These are phyloP conservation scores for Astyanax mexicanus DNA, from an alignment of 2,797 vertebrate species.

Conservation along the genomic window DNA sequence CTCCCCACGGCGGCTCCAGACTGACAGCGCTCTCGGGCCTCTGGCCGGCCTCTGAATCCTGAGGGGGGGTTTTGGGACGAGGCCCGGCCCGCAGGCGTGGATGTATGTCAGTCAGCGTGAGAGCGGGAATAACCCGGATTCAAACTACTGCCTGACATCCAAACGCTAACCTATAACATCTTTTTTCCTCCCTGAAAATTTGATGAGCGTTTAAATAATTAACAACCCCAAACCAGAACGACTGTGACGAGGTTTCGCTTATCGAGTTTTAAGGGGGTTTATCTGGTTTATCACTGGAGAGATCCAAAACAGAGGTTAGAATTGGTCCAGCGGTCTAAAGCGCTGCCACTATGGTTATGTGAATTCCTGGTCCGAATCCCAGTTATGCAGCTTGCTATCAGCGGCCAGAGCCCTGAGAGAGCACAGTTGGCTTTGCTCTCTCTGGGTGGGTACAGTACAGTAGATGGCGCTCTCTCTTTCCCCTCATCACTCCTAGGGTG, in stretches of 20 bases:
- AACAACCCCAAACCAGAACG: slow-evolving; percentile 37
- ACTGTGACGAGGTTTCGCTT: slow-evolving; percentile 19
- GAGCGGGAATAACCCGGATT: slow-evolving; percentile 5
- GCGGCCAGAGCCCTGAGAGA: too few species aligned
- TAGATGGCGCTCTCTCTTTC: too few species aligned
- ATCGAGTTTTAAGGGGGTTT: not conserved
- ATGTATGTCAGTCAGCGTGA: slow-evolving; percentile 42
- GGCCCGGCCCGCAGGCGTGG: slow-evolving; percentile 16
- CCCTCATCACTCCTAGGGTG: too few species aligned
- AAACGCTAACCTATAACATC: slow-evolving; percentile 41
- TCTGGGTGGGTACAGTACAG: too few species aligned
- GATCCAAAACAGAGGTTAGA: too few species aligned
- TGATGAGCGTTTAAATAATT: slow-evolving; percentile 56
- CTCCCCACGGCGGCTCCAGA: not conserved
- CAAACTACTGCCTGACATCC: slow-evolving; percentile 16
- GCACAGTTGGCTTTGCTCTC: too few species aligned
- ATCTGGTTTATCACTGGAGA: not conserved
- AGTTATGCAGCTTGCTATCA: too few species aligned
- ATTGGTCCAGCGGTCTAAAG: too few species aligned
- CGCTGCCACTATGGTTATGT: too few species aligned
- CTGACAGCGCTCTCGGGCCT: not conserved
- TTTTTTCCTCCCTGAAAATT: slow-evolving; percentile 43
- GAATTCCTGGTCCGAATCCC: too few species aligned
- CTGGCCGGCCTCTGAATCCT: slow-evolving; percentile 15
- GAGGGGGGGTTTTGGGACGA: slow-evolving; percentile 20